A percentile compares a stretch with the other conserved stretches of the same genome.
Evolutionary conservation across 2,113 vertebrate species (phyloP).

Genomic region (Dolichotis patagonum): DNA sequence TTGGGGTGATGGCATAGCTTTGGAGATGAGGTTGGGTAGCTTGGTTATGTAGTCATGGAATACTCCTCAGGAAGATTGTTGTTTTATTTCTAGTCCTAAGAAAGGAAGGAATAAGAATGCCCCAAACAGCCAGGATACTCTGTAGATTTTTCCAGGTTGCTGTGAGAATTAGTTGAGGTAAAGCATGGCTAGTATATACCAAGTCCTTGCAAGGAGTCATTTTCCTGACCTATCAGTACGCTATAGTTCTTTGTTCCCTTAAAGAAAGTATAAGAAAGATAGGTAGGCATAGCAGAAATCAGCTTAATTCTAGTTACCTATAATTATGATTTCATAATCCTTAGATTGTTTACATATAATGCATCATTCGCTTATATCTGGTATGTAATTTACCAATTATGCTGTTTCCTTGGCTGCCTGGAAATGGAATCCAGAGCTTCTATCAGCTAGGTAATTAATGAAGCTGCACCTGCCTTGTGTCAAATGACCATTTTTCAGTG

Average conservation of each 20-base stretch:
- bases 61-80: neutral
- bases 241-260: neutral
- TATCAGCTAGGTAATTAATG: neutral
- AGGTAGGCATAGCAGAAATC: neutral
- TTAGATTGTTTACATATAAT: constrained; percentile 50
- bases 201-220: neutral
- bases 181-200: neutral
- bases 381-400: constrained; percentile 59
- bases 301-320: constrained; percentile 55
- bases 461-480: neutral
- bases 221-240: neutral
- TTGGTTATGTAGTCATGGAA: neutral
- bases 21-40: neutral
- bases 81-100: neutral
- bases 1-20: neutral
- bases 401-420: constrained; percentile 48
- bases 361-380: constrained; percentile 53
- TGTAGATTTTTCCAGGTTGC: neutral
- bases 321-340: constrained; percentile 63
- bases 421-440: constrained; percentile 8
- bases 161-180: neutral
- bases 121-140: neutral
- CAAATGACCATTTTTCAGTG: neutral
- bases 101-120: neutral
- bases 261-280: constrained; percentile 1